These are phyloP conservation scores for Hirtodrosophila confusa DNA, from an alignment of 2,888 invertebrate genomes.

Conservation along the genomic window DNA sequence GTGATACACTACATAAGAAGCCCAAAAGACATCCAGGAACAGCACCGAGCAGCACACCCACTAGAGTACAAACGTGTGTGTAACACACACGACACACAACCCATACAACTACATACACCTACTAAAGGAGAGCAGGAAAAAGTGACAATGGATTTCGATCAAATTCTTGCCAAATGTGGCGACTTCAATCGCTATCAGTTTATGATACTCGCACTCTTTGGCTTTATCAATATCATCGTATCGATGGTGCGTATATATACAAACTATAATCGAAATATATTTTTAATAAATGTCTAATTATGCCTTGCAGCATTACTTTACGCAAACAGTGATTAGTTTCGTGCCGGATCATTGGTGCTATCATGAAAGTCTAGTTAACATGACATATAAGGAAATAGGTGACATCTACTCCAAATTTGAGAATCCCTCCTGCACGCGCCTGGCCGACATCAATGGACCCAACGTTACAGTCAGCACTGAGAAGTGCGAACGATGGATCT, in stretches of 20 bases:
- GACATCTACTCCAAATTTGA: constrained; percentile 81
- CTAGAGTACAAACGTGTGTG: constrained; percentile 40
- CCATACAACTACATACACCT: constrained; percentile 6
- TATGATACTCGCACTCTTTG: constrained; percentile 85
- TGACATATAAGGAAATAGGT: constrained; percentile 82
- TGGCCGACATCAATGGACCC: constrained; percentile 75
- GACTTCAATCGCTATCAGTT: constrained; percentile 86
- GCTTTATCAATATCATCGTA: constrained; percentile 86
- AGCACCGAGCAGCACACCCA: constrained; percentile 16
- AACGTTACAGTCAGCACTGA: constrained; percentile 80
- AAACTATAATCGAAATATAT: neutral
- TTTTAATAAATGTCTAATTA: neutral
- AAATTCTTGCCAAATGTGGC: constrained; percentile 85
- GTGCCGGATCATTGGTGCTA: constrained; percentile 85
- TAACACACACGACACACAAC: neutral
- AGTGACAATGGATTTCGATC: constrained; percentile 85
- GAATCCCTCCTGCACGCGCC: constrained; percentile 82
- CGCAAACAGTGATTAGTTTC: constrained; percentile 86
- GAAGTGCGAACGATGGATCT: constrained; percentile 86
- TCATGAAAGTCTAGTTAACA: constrained; percentile 82
- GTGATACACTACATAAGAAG: constrained; percentile 52
- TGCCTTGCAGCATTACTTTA: constrained; percentile 85
- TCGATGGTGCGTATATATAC: constrained; percentile 82
- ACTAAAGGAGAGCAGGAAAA: neutral
- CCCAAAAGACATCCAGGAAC: constrained; percentile 20